These are phyloP conservation scores for Anagrus nilaparvatae DNA, from an alignment of 1,140 invertebrate genomes.

Conservation along the genomic window DNA sequence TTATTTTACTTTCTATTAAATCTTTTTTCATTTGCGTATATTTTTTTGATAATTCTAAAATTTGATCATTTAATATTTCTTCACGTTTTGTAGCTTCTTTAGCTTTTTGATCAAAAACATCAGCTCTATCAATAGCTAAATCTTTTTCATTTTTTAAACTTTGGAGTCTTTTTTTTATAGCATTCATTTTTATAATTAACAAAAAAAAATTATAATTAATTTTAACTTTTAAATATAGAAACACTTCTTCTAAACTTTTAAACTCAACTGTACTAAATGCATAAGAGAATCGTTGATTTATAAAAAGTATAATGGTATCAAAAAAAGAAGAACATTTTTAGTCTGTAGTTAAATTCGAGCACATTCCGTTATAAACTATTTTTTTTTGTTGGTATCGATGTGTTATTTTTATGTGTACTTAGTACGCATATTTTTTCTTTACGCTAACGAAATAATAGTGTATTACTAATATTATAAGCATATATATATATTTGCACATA, in stretches of 20 bases:
- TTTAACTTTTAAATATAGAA: background rate
- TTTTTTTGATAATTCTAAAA: conserved; percentile 57
- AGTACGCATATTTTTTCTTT: too few relatives aligned
- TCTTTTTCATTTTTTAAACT: conserved; percentile 72
- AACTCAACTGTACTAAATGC: conserved; percentile 30
- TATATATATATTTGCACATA: too few relatives aligned
- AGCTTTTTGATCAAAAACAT: conserved; percentile 59
- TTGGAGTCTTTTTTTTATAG: conserved; percentile 75
- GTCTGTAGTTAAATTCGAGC: conserved; percentile 34
- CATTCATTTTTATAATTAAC: conserved; percentile 55
- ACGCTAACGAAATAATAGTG: too few relatives aligned
- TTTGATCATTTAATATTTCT: conserved; percentile 58
- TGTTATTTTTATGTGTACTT: too few relatives aligned
- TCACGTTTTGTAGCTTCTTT: conserved; percentile 55
- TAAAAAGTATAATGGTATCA: conserved; percentile 31
- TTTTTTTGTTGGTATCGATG: too few relatives aligned
- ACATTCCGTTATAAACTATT: conserved; percentile 28
- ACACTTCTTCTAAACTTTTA: conserved; percentile 20
- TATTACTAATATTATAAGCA: too few relatives aligned
- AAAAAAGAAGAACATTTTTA: conserved; percentile 23
- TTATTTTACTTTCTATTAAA: conserved; percentile 51
- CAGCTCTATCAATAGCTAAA: conserved; percentile 61
- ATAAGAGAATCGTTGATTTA: conserved; percentile 31
- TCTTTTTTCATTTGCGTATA: conserved; percentile 55
- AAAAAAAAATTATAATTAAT: background rate